Base-by-base conservation (phyloP, 2,797 vertebrate genomes). In the Acrocephalus scirpaceus region DNA sequence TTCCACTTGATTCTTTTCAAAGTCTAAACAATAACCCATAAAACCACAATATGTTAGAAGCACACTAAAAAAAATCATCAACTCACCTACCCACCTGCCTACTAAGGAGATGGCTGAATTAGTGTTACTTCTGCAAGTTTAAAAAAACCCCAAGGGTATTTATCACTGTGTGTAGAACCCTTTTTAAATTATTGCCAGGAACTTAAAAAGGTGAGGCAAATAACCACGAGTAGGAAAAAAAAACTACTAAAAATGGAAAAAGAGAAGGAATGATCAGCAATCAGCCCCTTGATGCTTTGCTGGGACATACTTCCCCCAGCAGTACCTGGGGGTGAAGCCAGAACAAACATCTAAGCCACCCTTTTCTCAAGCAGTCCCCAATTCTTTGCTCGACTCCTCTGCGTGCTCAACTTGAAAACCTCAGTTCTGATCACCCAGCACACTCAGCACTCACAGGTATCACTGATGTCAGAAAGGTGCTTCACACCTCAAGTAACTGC, bases 1-100 rank as follows among this genome's bases (percentile, higher is more conserved):
- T 74, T 50, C 30, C 25, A 21, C 54, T 73, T 40, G 19, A 14
- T 66, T 79, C 72, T 86, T 78, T 74, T 67, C 47, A 38, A 65
- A 54, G 34, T 65, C 29, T n/a, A 65, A 80, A 71, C 78, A 86
- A 75, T 74, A 16, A 38, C 29, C 30, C 32, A 53, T 70, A 86
- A 93, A 90, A 47, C 69, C 73, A 71, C 66, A 71, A 7, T 36
- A 79, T 14, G 2, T 66, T 88, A 88, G 69, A 90, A 80, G n/a
- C 13, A 71, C 36, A 25, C 71, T 57, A 60, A 11, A 20, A 73
- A 86, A 71, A 62, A 58, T 18, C 10, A 86, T 13, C 56, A 76
- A 15, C 17, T 76, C 69, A 70, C 13, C 15, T 38, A 80, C 10
- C 12, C 34, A 70, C 22, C 32, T 47, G 53, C 11, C 19, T 16